These are phyloP conservation scores for Chironex yamaguchii DNA, from an alignment of 30 jellyfish, hydroid and myxozoan genomes.

Conservation along the genomic window DNA sequence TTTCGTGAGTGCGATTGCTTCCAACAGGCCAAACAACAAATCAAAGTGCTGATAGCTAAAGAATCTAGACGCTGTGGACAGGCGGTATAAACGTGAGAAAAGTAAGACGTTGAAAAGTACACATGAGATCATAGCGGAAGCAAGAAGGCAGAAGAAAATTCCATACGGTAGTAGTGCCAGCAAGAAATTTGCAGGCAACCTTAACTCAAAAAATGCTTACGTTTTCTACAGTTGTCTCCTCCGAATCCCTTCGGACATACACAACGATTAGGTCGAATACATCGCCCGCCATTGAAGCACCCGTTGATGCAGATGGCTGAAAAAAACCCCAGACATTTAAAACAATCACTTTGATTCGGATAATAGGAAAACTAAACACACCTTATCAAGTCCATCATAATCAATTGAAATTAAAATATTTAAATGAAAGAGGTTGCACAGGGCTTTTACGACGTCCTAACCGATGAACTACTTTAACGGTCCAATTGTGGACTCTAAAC, in stretches of 20 bases:
- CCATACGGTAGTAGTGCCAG: no score
- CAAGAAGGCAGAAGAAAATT: not conserved
- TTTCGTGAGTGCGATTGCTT: no score
- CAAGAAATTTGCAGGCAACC: no score
- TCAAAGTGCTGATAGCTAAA: no score
- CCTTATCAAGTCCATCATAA: no score
- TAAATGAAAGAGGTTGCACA: not conserved
- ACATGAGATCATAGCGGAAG: not conserved
- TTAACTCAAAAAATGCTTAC: conserved; percentile 4
- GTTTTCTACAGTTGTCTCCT: conserved; percentile 58
- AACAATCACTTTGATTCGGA: no score
- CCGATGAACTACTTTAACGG: not conserved
- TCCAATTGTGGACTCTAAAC: no score
- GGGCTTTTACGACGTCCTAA: not conserved
- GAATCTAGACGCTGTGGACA: no score
- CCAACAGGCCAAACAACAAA: no score
- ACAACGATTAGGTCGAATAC: conserved; percentile 65
- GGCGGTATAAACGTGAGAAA: no score
- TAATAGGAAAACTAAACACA: no score
- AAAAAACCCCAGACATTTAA: not conserved
- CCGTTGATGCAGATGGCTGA: conserved; percentile 68
- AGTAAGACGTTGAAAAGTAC: not conserved
- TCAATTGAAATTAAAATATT: not conserved
- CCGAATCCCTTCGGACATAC: conserved; percentile 59
- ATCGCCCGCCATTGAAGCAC: conserved; percentile 73